A percentile compares a stretch with the other conserved stretches of the same genome.
phyloP scores from a whole-genome alignment of 1,140 invertebrate species.

The Rhyzopertha dominica region DNA sequence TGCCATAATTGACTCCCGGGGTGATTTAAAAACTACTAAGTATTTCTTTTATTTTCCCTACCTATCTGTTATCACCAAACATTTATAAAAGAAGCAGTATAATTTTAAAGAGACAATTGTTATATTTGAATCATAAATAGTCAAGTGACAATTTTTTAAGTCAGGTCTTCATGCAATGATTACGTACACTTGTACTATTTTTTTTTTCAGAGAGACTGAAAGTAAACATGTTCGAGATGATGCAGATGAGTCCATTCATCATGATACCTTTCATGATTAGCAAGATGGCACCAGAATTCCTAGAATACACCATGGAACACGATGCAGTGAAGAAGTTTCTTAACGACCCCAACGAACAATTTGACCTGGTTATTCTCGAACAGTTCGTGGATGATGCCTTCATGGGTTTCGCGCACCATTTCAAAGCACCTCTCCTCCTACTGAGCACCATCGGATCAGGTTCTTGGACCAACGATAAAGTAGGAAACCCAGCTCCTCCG shows the following conservation, averaged over 20 bases:
- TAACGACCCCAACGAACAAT: constrained; percentile 40
- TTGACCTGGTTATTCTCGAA: constrained; percentile 47
- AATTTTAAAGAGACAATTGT: no score
- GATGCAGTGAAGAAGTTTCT: constrained; percentile 20
- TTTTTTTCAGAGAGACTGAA: constrained; percentile 3
- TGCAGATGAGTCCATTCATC: not conserved
- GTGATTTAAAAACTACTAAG: no score
- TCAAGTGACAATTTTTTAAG: no score
- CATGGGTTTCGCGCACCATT: constrained; percentile 41
- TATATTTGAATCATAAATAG: no score
- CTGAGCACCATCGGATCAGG: constrained; percentile 40
- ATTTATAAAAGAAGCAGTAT: no score
- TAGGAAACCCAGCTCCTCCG: constrained; percentile 41
- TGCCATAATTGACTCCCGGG: no score
- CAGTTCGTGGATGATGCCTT: constrained; percentile 47
- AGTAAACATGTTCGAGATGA: constrained; percentile 10
- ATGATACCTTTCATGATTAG: constrained; percentile 2
- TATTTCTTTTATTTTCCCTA: no score
- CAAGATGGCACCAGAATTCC: not conserved
- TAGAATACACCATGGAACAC: constrained; percentile 17
- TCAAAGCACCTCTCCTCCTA: constrained; percentile 43
- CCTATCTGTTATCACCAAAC: no score
- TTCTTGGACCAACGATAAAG: constrained; percentile 24
- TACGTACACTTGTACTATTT: not conserved
- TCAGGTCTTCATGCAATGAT: no score